Evolutionary conservation across 2,888 invertebrate genomes (phyloP).

Genomic region (Therioaphis trifolii): DNA sequence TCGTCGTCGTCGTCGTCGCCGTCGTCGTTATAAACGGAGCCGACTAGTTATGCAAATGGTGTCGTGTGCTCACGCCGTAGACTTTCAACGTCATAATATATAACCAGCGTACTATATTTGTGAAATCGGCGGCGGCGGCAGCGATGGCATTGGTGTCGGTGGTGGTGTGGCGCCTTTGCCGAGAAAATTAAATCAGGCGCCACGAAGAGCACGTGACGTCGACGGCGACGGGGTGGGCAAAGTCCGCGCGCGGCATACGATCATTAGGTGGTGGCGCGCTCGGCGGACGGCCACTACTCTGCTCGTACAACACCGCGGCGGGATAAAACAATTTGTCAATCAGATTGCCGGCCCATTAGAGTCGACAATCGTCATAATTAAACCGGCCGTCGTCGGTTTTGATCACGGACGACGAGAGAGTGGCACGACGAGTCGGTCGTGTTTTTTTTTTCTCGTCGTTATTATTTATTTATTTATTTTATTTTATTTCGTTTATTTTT

Average conservation of each 20-base stretch:
- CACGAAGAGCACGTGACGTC: neutral
- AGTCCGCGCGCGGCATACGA: too few species aligned
- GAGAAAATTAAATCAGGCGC: conserved; percentile 41
- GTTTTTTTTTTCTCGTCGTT: too few species aligned
- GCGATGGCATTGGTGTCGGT: neutral
- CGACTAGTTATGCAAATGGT: conserved; percentile 8
- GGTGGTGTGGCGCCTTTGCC: neutral
- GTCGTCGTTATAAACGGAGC: neutral
- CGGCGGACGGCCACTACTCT: too few species aligned
- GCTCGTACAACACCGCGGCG: too few species aligned
- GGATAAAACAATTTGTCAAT: conserved; percentile 19
- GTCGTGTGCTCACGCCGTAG: neutral
- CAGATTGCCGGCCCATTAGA: neutral
- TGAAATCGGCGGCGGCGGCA: neutral
- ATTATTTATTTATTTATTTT: too few species aligned
- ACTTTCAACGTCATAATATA: neutral
- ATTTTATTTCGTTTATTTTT: too few species aligned
- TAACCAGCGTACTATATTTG: too few species aligned
- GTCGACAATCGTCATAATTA: conserved; percentile 27
- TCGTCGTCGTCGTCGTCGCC: too few species aligned
- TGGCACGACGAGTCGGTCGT: too few species aligned
- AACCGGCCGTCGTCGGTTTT: conserved; percentile 2
- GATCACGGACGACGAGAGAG: neutral
- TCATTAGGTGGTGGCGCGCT: too few species aligned
- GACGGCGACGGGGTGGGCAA: neutral